phyloP scores from a whole-genome alignment of 2,797 vertebrate species.

The Phaenicophaeus curvirostris region DNA sequence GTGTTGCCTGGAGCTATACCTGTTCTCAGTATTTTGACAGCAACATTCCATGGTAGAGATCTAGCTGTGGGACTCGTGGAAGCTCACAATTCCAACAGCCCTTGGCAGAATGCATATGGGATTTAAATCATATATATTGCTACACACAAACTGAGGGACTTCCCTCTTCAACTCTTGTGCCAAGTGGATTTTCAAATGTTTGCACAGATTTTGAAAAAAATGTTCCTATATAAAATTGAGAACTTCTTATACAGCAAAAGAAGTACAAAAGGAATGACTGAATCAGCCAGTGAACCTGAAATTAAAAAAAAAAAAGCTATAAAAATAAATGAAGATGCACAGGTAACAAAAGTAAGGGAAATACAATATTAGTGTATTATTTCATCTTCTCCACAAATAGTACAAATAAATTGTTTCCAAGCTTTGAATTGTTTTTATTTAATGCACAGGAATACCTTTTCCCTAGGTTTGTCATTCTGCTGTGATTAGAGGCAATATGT shows the following conservation, averaged over 20 bases:
- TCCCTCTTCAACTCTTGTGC: constrained; percentile 25
- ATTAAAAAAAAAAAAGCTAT: not conserved
- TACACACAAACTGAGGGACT: not conserved
- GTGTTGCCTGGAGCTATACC: not conserved
- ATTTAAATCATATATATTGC: constrained; percentile 34
- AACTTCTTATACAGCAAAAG: not conserved
- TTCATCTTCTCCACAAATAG: not conserved
- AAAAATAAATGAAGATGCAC: not conserved
- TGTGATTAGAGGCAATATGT: not conserved
- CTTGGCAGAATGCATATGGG: not conserved
- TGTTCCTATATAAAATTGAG: not conserved
- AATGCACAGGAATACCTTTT: not conserved
- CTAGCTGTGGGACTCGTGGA: not conserved
- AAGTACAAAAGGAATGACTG: not conserved
- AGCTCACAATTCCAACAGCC: not conserved
- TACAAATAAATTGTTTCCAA: not conserved
- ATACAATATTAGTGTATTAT: not conserved
- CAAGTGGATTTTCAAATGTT: constrained; percentile 32
- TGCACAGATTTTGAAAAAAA: constrained; percentile 7
- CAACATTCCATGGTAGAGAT: constrained; percentile 7
- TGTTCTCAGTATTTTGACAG: constrained; percentile 6
- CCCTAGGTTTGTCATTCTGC: not conserved
- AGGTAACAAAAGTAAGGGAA: not conserved
- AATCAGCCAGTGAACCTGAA: not conserved
- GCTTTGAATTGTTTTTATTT: not conserved